Evolutionary conservation across 2,888 invertebrate species (phyloP).

Genomic region (Pollenia griseotomentosa): DNA sequence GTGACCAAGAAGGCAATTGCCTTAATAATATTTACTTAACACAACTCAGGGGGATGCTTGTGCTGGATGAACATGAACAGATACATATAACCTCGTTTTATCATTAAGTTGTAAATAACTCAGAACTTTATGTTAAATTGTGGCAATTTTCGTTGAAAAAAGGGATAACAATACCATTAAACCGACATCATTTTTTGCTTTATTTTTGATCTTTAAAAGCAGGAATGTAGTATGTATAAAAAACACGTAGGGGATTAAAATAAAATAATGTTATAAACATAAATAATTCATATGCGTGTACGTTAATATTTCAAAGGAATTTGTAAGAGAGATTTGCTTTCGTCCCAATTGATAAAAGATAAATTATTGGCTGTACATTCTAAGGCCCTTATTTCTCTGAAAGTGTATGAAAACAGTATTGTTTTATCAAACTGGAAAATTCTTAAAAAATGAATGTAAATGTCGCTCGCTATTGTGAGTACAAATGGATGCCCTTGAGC

Average conservation of each 20-base stretch:
- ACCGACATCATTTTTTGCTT: slow-evolving; percentile 46
- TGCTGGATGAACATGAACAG: slow-evolving; percentile 13
- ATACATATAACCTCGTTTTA: slow-evolving; percentile 56
- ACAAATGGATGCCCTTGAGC: too few relatives aligned
- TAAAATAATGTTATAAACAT: too few relatives aligned
- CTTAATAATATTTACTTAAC: slow-evolving; percentile 2
- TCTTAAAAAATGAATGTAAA: too few relatives aligned
- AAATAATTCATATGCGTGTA: not conserved
- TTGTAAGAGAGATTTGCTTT: not conserved
- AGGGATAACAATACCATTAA: slow-evolving; percentile 56
- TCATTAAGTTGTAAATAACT: slow-evolving; percentile 69
- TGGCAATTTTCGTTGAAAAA: slow-evolving; percentile 62
- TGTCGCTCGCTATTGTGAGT: too few relatives aligned
- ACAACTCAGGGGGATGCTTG: not conserved
- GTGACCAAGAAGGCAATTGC: not conserved
- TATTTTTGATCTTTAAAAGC: not conserved
- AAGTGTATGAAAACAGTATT: too few relatives aligned
- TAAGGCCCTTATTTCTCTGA: too few relatives aligned
- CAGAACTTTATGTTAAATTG: slow-evolving; percentile 64
- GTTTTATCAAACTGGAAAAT: too few relatives aligned
- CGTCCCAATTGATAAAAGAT: slow-evolving; percentile 15
- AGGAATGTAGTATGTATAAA: too few relatives aligned
- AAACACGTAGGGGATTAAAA: too few relatives aligned
- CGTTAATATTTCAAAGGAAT: not conserved
- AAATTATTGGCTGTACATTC: not conserved